Base-by-base conservation (phyloP, 2,113 vertebrate genomes). In the Syrrhaptes paradoxus region DNA sequence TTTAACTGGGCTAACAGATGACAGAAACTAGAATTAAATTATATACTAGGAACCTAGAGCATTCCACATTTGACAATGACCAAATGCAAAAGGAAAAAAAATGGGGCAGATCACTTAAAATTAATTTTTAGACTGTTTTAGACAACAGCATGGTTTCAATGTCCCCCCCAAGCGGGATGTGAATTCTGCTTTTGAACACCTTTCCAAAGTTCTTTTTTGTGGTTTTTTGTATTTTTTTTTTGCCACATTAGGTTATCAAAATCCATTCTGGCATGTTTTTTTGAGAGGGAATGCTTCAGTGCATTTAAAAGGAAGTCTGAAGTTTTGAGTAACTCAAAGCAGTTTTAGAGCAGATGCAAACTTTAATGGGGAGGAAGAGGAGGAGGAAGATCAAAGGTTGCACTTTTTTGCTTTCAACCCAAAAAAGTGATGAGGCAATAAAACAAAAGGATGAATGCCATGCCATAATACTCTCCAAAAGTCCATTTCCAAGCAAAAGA, bases 341-440 rank as follows among this genome's bases (percentile, higher is more conserved):
- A 98, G 98, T 98, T 98, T 98, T 98, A 97, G 97, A 98, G 97
- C 93, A 97, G 98, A 98, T 96, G 98, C 98, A 98, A 98, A 98
- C 96, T 98, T 98, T 98, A 97, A 98, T 97, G 97, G 97, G 97
- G 97, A 97, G 97, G 98, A 97, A 97, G 96, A 96, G 97, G 96
- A 97, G 98, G 97, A 97, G 97, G 98, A 97, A 97, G 95, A 93
- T 98, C 96, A 97, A 98, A 90, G 98, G 98, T 98, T 98, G 98
- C 98, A 99, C 98, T 99, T 99, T 99, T 99, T 99, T 99, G 98
- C 98, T 98, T 97, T 97, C 97, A 98, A 98, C 98, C 98, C 98
- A 99, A 99, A 99, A 99, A 99, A 99, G 98, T 99, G 98, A 99
- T 98, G 98, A 98, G 97, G 98, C 98, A 98, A 98, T 98, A 98